A percentile compares a stretch with the other conserved stretches of the same genome.
These are phyloP conservation scores for Cuculus canorus DNA, from an alignment of 2,797 vertebrate species.

Conservation along the genomic window DNA sequence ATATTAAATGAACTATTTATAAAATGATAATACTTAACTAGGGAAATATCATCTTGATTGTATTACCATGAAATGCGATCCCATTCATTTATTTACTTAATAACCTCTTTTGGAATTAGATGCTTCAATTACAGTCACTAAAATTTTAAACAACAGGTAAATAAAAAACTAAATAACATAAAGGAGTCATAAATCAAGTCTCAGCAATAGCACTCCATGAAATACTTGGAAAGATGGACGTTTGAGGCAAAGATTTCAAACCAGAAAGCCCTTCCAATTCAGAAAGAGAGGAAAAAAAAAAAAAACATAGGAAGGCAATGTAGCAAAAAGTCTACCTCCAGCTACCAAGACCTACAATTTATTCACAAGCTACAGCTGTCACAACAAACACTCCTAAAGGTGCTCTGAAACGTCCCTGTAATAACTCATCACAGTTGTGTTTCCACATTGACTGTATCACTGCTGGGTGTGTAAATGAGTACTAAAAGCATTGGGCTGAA, in stretches of 20 bases:
- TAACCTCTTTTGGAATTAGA: constrained; percentile 51
- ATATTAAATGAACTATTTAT: constrained; percentile 70
- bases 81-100: constrained; percentile 72
- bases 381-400: fast-evolving
- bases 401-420: not conserved
- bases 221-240: not conserved
- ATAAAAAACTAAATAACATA: constrained; percentile 39
- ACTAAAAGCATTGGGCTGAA: not conserved
- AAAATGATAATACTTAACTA: constrained; percentile 66
- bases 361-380: not conserved
- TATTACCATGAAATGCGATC: constrained; percentile 54
- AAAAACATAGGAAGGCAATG: not conserved
- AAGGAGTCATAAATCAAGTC: not conserved
- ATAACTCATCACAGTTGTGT: fast-evolving
- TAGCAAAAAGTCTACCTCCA: not conserved
- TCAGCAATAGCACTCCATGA: not conserved
- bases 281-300: not conserved
- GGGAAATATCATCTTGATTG: constrained; percentile 67
- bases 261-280: not conserved
- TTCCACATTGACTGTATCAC: fast-evolving
- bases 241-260: not conserved
- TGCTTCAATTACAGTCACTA: constrained; percentile 56
- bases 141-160: constrained; percentile 53
- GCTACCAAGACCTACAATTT: not conserved
- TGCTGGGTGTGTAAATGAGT: not conserved